Evolutionary conservation across 2,797 vertebrate species (phyloP).

Genomic region (Lagodon rhomboides): DNA sequence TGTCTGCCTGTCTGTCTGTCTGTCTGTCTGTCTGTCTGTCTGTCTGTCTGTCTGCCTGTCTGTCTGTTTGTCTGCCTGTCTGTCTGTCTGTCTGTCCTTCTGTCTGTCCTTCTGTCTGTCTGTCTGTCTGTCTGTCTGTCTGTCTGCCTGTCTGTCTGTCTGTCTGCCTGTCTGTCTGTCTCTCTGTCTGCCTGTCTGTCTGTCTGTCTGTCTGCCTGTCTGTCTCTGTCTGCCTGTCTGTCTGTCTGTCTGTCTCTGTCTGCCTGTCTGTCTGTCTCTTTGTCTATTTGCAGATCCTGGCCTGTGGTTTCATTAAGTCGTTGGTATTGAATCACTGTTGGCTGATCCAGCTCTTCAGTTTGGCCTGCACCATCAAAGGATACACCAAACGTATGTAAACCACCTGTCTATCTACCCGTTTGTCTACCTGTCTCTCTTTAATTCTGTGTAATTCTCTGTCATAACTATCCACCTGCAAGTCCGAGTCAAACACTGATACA

Average conservation of each 20-base stretch:
- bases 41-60: neutral
- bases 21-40: conserved; percentile 10
- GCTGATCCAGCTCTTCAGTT: conserved; percentile 95
- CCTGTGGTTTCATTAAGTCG: conserved; percentile 93
- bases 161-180: conserved; percentile 1
- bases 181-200: neutral
- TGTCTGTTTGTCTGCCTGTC: conserved; percentile 18
- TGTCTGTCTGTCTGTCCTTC: neutral
- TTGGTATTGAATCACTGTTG: conserved; percentile 93
- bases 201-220: conserved; percentile 29
- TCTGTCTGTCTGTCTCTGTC: conserved; percentile 17
- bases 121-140: conserved; percentile 15
- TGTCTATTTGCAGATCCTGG: conserved; percentile 87
- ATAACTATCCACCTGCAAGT: too few relatives aligned
- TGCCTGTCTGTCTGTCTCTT: conserved; percentile 6
- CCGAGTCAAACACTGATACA: too few relatives aligned
- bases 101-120: conserved; percentile 46
- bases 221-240: too few relatives aligned
- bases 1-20: too few relatives aligned
- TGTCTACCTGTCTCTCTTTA: neutral
- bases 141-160: conserved; percentile 6
- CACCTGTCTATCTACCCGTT: neutral
- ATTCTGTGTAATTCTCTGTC: too few relatives aligned
- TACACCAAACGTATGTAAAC: conserved; percentile 89
- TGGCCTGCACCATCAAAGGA: conserved; percentile 96